A percentile compares a stretch with the other conserved stretches of the same genome.
These are phyloP conservation scores for Colletes collaris DNA, from an alignment of 2,888 invertebrate genomes.

Conservation along the genomic window DNA sequence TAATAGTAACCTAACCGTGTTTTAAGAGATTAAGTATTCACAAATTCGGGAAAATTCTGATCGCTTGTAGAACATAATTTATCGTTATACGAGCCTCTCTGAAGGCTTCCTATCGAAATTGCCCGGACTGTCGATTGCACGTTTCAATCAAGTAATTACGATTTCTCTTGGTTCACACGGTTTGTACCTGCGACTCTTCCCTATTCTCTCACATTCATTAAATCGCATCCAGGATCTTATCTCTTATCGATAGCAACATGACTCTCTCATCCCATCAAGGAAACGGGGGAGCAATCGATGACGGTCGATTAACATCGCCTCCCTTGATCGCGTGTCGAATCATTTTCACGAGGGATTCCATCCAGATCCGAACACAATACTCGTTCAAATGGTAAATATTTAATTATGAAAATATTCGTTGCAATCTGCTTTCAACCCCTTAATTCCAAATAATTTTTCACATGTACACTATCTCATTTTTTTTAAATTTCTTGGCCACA, in stretches of 20 bases:
- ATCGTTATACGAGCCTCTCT: no score
- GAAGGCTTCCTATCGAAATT: neutral
- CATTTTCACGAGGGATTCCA: slow-evolving; percentile 19
- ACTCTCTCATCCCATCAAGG: slow-evolving; percentile 44
- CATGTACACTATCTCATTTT: no score
- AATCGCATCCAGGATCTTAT: slow-evolving; percentile 52
- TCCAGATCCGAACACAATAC: neutral
- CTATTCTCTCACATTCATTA: slow-evolving; percentile 67
- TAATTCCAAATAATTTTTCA: no score
- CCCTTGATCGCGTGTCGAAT: slow-evolving; percentile 38
- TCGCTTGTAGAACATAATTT: no score
- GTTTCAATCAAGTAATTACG: slow-evolving; percentile 48
- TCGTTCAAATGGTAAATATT: no score
- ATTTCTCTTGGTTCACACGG: slow-evolving; percentile 57
- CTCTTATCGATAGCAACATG: slow-evolving; percentile 60
- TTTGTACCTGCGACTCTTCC: slow-evolving; percentile 46
- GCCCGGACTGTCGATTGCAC: neutral
- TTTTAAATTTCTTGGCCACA: no score
- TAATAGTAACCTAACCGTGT: no score
- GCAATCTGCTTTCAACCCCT: no score
- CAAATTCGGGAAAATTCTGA: no score
- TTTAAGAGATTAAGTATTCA: no score
- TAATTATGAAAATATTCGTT: no score
- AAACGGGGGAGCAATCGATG: slow-evolving; percentile 27
- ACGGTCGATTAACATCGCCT: slow-evolving; percentile 43